Conservation (phyloP, 1,140 invertebrate genomes). For the Calycopis cecrops region DNA sequence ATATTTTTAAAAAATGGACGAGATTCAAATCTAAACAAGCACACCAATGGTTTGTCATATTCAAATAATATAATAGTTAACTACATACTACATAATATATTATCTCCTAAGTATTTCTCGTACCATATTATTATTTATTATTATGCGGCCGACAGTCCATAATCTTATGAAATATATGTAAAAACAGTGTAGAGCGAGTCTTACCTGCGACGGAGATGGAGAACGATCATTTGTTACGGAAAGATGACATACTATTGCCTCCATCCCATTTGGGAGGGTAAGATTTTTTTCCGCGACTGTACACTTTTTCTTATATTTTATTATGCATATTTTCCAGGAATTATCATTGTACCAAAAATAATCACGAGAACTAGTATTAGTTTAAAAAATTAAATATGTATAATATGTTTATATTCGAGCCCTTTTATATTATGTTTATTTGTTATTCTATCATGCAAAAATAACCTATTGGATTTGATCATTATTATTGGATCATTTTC, state of each 20-base stretch:
- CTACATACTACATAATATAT: neutral
- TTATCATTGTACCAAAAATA: too few species aligned
- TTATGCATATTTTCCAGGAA: neutral
- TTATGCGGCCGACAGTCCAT: slow-evolving; percentile 2
- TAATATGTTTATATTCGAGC: too few species aligned
- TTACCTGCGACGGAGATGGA: slow-evolving; percentile 31
- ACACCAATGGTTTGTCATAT: too few species aligned
- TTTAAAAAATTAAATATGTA: too few species aligned
- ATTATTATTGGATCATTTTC: too few species aligned
- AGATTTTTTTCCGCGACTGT: slow-evolving; percentile 15
- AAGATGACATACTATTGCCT: slow-evolving; percentile 62
- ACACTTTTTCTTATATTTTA: slow-evolving; percentile 5
- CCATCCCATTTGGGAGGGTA: slow-evolving; percentile 4
- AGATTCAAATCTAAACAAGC: too few species aligned
- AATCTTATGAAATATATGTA: slow-evolving; percentile 35
- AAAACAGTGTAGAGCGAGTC: slow-evolving; percentile 44
- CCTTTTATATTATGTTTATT: too few species aligned
- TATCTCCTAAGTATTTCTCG: neutral
- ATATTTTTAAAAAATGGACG: too few species aligned
- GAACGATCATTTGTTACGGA: slow-evolving; percentile 53
- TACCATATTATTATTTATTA: neutral
- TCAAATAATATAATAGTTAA: too few species aligned
- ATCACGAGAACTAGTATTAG: too few species aligned
- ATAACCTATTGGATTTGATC: too few species aligned
- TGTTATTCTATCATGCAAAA: too few species aligned